phyloP scores from a whole-genome alignment of 1,140 invertebrate species.

The Drosophila mayri region DNA sequence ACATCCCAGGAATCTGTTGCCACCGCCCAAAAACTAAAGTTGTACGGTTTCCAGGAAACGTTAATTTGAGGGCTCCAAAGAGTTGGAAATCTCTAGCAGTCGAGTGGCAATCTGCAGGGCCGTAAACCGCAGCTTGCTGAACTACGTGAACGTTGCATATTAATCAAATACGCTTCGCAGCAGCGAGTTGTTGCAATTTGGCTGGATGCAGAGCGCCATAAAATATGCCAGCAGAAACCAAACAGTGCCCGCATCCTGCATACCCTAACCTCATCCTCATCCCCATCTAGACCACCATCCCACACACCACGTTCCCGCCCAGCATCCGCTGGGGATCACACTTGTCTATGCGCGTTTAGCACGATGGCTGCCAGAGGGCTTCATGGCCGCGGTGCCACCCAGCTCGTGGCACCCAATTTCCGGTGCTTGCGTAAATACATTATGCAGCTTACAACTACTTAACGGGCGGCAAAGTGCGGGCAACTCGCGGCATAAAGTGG shows the following conservation, averaged over 20 bases:
- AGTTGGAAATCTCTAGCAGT: constrained; percentile 19
- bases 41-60: not conserved
- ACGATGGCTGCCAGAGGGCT: constrained; percentile 56
- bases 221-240: constrained; percentile 71
- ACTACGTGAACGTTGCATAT: constrained; percentile 52
- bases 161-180: constrained; percentile 43
- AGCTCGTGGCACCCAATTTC: constrained; percentile 72
- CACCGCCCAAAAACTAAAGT: not conserved
- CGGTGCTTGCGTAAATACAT: constrained; percentile 81
- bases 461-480: constrained; percentile 39
- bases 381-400: constrained; percentile 41
- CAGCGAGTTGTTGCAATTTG: constrained; percentile 61
- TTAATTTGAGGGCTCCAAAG: constrained; percentile 5
- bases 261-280: not conserved
- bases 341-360: constrained; percentile 77
- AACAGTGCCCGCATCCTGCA: constrained; percentile 35
- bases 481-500: constrained; percentile 62
- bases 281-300: constrained; percentile 8
- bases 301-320: constrained; percentile 2
- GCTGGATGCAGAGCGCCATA: constrained; percentile 67
- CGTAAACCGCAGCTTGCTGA: constrained; percentile 19
- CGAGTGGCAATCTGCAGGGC: constrained; percentile 3
- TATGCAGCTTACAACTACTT: constrained; percentile 83
- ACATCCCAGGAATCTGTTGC: not conserved
- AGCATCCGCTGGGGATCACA: constrained; percentile 65